These are phyloP conservation scores for Prietella phreatophila DNA, from an alignment of 2,113 vertebrate genomes.

Conservation along the genomic window DNA sequence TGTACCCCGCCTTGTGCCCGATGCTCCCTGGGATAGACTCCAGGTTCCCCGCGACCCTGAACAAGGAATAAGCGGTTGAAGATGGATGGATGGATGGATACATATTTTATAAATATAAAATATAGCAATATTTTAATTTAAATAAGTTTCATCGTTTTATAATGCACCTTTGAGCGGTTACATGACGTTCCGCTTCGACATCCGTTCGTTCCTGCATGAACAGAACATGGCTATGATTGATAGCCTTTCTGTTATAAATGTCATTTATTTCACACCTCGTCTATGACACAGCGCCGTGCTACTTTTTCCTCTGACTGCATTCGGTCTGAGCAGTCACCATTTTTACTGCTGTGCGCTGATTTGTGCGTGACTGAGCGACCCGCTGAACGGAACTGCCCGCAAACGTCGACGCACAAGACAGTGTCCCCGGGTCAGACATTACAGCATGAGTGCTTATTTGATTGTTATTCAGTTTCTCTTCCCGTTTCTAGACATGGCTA, in stretches of 20 bases:
- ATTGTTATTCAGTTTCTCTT: neutral
- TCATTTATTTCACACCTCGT: neutral
- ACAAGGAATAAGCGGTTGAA: too few relatives aligned
- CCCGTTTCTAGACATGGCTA: neutral
- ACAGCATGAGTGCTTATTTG: neutral
- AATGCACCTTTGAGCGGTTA: neutral
- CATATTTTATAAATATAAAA: too few relatives aligned
- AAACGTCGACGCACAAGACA: neutral
- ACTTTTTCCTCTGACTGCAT: conserved; percentile 12
- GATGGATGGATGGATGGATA: too few relatives aligned
- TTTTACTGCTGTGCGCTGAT: neutral
- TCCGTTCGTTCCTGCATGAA: neutral
- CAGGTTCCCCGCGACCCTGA: too few relatives aligned
- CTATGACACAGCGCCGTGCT: neutral
- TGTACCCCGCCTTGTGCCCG: too few relatives aligned
- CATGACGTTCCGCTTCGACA: neutral
- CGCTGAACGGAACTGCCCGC: neutral
- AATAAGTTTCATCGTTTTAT: neutral
- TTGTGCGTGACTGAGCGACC: neutral
- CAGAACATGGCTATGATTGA: neutral
- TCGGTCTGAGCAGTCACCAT: neutral
- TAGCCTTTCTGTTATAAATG: conserved; percentile 6
- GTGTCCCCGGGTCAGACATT: neutral
- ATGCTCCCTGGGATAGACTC: too few relatives aligned
- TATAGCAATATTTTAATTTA: too few relatives aligned